Base-by-base conservation (phyloP, 2,113 vertebrate genomes). In the Panthera tigris region DNA sequence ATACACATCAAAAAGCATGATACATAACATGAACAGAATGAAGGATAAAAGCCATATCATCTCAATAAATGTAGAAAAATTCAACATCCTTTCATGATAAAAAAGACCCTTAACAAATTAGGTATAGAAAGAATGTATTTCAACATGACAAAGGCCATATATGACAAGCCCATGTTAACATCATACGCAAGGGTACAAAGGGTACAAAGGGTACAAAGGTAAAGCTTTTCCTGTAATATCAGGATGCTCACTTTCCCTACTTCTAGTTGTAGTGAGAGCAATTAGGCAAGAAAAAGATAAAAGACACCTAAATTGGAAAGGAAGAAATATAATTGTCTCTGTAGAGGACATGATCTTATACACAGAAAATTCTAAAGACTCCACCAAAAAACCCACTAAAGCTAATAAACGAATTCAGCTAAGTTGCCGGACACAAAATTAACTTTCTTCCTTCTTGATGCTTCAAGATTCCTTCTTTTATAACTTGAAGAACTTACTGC, bases 401-500 rank as follows among this genome's bases (percentile, higher is more conserved):
- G 57, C 36, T 69, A 92, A 69, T 69, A 82, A 91, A 91, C 16
- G 16, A 41, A 71, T 82, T 92, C 50, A 61, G 66, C 55, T 57
- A 71, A 82, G 90, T 61, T 82, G 52, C 36, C n/a, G 50, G 36
- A 82, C 55, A 57, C 29, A 71, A 41, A 92, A 91, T 80, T 66
- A 66, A 71, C 31, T 69, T 95, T 89, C n/a, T 29, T 66, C 45
- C 5, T 48, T 91, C 65, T 89, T 66, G 52, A 90, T 86, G 48
- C 36, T 61, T 71, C 78, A 96, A 86, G 45, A 82, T 83, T 81
- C 29, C 68, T 78, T 71, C 33, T 96, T 89, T 94, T 50, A 73
- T 85, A 71, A 80, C 63, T 95, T 79, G 61, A 95, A 96, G 82
- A 93, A 84, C 69, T 73, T 73, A 14, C 45, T 65, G 55, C 78